These are phyloP conservation scores for Megalonaias nervosa DNA, from an alignment of 1,140 invertebrate species.

Conservation along the genomic window DNA sequence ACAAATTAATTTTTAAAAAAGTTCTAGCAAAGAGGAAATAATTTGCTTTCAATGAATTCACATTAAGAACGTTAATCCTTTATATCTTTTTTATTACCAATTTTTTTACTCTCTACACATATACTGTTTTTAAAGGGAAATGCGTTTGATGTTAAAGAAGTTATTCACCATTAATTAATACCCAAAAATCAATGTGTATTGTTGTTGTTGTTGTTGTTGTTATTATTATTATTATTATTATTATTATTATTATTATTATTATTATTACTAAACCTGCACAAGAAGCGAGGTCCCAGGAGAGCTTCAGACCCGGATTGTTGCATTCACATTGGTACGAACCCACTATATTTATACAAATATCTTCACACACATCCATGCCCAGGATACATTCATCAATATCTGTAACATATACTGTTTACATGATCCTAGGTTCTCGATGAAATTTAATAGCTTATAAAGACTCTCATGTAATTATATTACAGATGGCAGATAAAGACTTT, in stretches of 20 bases:
- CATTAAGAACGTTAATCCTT: neutral
- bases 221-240: neutral
- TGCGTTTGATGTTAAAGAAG: no score
- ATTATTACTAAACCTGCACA: conserved; percentile 34
- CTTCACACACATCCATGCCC: conserved; percentile 31
- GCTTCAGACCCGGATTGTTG: conserved; percentile 32
- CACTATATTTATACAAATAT: conserved; percentile 38
- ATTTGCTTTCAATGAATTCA: neutral
- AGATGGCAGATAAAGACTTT: neutral
- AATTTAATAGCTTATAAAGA: neutral
- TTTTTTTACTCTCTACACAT: neutral
- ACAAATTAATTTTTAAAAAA: no score
- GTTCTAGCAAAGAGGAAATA: neutral
- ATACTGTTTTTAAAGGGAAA: neutral
- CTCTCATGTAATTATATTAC: neutral
- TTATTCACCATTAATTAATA: neutral
- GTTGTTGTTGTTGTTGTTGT: neutral
- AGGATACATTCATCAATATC: conserved; percentile 45
- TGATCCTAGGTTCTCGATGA: neutral
- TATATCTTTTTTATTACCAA: no score
- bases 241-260: neutral
- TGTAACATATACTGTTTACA: neutral
- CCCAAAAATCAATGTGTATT: neutral
- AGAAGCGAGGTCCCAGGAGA: conserved; percentile 40
- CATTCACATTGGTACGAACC: conserved; percentile 43